Conservation (phyloP, 1,140 invertebrate species). For the Zaprionus nigranus region DNA sequence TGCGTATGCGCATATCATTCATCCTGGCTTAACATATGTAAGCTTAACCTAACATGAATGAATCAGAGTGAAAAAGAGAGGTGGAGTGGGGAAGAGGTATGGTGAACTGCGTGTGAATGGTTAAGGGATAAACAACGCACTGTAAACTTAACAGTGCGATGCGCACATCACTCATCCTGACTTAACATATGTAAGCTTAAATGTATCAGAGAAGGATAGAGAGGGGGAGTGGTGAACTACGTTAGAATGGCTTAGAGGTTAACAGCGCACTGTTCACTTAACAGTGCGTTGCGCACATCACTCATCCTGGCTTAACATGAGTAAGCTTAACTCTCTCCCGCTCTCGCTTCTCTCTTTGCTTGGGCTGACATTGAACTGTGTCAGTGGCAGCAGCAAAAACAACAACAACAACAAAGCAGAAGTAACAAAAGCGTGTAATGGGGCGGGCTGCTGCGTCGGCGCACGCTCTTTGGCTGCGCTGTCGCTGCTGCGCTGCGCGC, state of each 20-base stretch:
- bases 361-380: constrained; percentile 70
- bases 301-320: constrained; percentile 58
- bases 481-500: constrained; percentile 31
- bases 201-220: background rate
- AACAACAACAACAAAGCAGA: constrained; percentile 10
- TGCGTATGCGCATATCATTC: too few relatives aligned
- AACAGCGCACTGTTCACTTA: constrained; percentile 34
- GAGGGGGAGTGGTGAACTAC: background rate
- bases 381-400: constrained; percentile 58
- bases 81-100: too few relatives aligned
- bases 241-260: constrained; percentile 17
- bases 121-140: too few relatives aligned
- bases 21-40: too few relatives aligned
- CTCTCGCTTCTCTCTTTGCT: constrained; percentile 8
- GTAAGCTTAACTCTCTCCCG: constrained; percentile 25
- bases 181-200: background rate
- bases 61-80: too few relatives aligned
- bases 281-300: constrained; percentile 23
- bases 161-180: too few relatives aligned
- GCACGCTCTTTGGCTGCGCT: constrained; percentile 20
- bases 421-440: constrained; percentile 55
- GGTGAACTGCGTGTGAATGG: too few relatives aligned
- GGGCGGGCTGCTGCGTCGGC: constrained; percentile 55
- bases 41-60: background rate
- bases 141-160: too few relatives aligned